Conservation (phyloP, 2,113 vertebrate genomes). For the Cyanoderma ruficeps region DNA sequence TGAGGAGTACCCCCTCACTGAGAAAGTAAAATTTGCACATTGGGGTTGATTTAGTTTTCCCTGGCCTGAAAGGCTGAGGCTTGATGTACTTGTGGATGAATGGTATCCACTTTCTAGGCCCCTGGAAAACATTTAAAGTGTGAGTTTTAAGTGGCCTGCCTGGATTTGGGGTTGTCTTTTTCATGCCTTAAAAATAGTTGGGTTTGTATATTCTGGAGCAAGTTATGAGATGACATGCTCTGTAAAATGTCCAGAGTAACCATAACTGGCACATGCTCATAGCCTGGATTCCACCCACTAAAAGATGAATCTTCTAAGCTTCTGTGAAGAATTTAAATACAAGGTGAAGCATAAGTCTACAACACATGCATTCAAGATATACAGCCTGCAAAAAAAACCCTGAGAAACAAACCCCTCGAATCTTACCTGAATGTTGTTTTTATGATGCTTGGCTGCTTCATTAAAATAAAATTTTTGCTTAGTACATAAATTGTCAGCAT, state of each 20-base stretch:
- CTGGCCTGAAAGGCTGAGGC: background rate
- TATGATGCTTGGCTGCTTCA: background rate
- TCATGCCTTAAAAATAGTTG: background rate
- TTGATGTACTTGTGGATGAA: background rate
- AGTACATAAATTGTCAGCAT: background rate
- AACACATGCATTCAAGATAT: background rate
- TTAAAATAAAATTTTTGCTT: slow-evolving; percentile 10
- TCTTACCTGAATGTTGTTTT: slow-evolving; percentile 19
- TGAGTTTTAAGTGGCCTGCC: background rate
- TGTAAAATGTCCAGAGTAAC: background rate
- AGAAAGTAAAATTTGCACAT: background rate
- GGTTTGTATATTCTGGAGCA: background rate
- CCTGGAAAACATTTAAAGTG: background rate
- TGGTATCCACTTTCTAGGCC: background rate
- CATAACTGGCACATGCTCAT: background rate
- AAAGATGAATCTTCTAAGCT: background rate
- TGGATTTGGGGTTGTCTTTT: background rate
- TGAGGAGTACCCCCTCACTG: background rate
- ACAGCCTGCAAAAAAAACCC: background rate
- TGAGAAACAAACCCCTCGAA: background rate
- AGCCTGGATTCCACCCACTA: background rate
- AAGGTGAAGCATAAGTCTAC: background rate
- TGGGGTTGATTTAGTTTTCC: background rate
- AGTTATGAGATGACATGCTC: background rate
- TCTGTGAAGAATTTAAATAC: background rate